Base-by-base conservation (phyloP, 2,797 vertebrate species). In the Gorsachius magnificus region DNA sequence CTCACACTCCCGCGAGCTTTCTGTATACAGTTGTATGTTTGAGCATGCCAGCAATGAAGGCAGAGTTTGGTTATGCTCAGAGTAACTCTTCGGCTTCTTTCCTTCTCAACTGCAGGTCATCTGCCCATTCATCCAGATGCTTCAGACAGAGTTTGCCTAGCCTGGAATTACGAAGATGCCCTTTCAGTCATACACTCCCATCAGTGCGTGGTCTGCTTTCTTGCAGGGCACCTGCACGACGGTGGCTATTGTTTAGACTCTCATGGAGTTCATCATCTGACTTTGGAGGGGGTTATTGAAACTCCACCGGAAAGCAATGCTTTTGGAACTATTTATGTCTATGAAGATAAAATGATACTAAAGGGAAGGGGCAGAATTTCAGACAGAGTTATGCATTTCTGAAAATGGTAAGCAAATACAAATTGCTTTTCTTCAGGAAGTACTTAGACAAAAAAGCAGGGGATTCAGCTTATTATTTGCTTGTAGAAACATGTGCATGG, bases 191-290 rank as follows among this genome's bases (percentile, higher is more conserved):
- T 99, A 5, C 97, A 97, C 57, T 94, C 98, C 28, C 99, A 99
- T 96, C 57, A 86, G 46, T 98, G 99, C 0, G 99, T 99, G 91
- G 98, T 99, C 46, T 99, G 99, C 53, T 99, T 99, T 96, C 98
- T 99, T 35, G 98, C 99, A 0, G 99, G 99, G 57, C 99, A 99
- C 51, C 98, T 99, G 91, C 99, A 99, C 0, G 97, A 99, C 0
- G 99, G 99, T 1, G 99, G 98, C 56, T 99, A 99, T 96, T 97
- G 95, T 85, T 61, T 54, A 68, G 99, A 99, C 45, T 17, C 82
- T 3, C 97, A 96, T 1, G 99, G 99, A 22, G 98, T 99, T 41
- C 99, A 99, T 94, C 98, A 99, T 56, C 69, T 99, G 89, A 99
- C 98, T 4, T 41, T 99, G 48, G 98, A 99, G 86, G 99, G 99